Conservation (phyloP, 2,113 vertebrate species). For the Eptesicus fuscus region DNA sequence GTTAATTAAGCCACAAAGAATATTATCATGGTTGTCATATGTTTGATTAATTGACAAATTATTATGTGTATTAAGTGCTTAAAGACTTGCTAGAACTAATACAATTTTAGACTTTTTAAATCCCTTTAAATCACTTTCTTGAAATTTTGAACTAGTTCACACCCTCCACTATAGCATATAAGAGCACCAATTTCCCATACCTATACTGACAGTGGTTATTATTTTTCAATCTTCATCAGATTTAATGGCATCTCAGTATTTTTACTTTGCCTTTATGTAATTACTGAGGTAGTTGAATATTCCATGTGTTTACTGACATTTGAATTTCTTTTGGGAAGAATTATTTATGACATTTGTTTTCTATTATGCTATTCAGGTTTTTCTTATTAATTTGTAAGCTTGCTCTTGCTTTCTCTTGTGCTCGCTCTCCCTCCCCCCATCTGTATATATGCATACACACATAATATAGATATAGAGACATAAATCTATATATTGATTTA, state of each 20-base stretch:
- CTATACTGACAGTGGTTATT: neutral
- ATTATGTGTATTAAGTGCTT: neutral
- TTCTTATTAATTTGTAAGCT: neutral
- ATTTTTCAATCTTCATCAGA: neutral
- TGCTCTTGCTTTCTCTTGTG: neutral
- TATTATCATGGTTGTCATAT: neutral
- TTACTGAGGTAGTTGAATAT: neutral
- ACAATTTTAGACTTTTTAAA: neutral
- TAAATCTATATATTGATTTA: neutral
- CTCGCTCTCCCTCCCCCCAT: neutral
- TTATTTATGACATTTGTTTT: neutral
- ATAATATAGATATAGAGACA: neutral
- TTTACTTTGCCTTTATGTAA: slow-evolving; percentile 16
- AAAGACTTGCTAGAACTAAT: neutral
- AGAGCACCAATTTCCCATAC: neutral
- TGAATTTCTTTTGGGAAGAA: neutral
- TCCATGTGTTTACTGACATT: neutral
- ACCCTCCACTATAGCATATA: neutral
- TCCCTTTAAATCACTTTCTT: neutral
- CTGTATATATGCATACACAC: neutral
- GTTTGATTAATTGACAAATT: neutral
- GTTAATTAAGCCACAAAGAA: neutral
- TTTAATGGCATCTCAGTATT: neutral
- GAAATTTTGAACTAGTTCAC: neutral
- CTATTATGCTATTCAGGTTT: neutral